Evolutionary conservation across 2,113 vertebrate genomes (phyloP).

Genomic region (Antennarius striatus): DNA sequence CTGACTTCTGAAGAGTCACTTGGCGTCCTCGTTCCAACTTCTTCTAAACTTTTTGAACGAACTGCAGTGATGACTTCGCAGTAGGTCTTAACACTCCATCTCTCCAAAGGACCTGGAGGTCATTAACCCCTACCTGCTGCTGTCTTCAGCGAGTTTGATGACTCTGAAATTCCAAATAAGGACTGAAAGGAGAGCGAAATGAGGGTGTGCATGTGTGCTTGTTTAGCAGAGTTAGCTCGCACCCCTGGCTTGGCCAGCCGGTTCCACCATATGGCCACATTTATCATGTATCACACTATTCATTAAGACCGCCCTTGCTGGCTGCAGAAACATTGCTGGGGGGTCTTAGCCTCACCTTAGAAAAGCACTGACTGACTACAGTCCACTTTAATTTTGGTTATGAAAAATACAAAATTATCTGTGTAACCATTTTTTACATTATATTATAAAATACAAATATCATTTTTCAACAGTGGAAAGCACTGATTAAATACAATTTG

Average conservation of each 20-base stretch:
- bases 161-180: slow-evolving; percentile 56
- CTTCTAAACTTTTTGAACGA: slow-evolving; percentile 64
- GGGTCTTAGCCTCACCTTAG: slow-evolving; percentile 66
- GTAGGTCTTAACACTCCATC: slow-evolving; percentile 53
- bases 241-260: slow-evolving; percentile 78
- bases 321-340: slow-evolving; percentile 68
- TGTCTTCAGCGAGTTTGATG: slow-evolving; percentile 66
- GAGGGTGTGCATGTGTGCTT: slow-evolving; percentile 16
- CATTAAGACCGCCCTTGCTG: slow-evolving; percentile 80
- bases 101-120: slow-evolving; percentile 68
- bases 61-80: slow-evolving; percentile 57
- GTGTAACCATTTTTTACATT: not conserved
- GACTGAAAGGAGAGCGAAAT: slow-evolving; percentile 49
- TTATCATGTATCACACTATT: slow-evolving; percentile 80
- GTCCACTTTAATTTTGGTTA: slow-evolving; percentile 32
- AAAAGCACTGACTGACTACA: slow-evolving; percentile 51
- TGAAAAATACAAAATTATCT: slow-evolving; percentile 25
- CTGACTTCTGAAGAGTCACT: slow-evolving; percentile 19
- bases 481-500: too few relatives aligned
- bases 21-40: slow-evolving; percentile 41
- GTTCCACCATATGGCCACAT: slow-evolving; percentile 82
- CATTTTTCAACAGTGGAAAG: not conserved
- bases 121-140: slow-evolving; percentile 75
- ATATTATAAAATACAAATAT: not conserved
- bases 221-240: slow-evolving; percentile 63